These are phyloP conservation scores for Ctenoplectra terminalis DNA, from an alignment of 1,140 invertebrate genomes.

Conservation along the genomic window DNA sequence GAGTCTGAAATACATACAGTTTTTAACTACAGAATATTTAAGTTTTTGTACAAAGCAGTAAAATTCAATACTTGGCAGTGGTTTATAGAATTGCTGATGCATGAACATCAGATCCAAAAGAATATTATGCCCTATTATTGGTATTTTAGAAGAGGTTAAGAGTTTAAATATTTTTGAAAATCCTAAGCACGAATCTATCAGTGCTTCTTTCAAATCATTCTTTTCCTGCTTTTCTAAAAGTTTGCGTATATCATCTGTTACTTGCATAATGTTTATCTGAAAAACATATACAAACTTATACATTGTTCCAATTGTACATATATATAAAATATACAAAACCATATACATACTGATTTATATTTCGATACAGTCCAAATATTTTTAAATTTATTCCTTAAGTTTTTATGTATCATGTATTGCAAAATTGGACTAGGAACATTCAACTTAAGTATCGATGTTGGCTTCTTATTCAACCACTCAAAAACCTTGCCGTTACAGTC, in stretches of 20 bases:
- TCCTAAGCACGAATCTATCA: constrained; percentile 85
- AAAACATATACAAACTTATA: constrained; percentile 3
- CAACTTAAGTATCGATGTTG: constrained; percentile 51
- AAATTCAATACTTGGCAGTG: constrained; percentile 84
- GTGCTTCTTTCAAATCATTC: constrained; percentile 75
- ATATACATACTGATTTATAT: constrained; percentile 69
- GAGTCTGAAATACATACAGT: constrained; percentile 77
- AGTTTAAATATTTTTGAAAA: constrained; percentile 88
- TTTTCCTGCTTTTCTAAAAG: constrained; percentile 76
- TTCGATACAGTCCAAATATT: constrained; percentile 78
- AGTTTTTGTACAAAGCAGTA: constrained; percentile 41
- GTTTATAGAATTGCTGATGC: constrained; percentile 88
- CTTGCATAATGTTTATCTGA: constrained; percentile 75
- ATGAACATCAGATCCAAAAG: constrained; percentile 88
- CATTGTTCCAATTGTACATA: too few species aligned
- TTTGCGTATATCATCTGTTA: constrained; percentile 72
- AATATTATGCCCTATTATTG: constrained; percentile 90
- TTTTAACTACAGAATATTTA: constrained; percentile 51
- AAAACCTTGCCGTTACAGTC: constrained; percentile 69
- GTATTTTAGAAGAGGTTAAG: constrained; percentile 85
- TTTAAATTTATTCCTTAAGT: constrained; percentile 83
- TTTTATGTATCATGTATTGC: constrained; percentile 82
- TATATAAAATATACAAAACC: background rate
- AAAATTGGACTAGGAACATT: constrained; percentile 58
- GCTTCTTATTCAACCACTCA: constrained; percentile 78